Evolutionary conservation across 1,140 invertebrate genomes (phyloP), one percentile per base, ranked within the genome.

Genomic region (Brachionus paranguensis): DNA sequence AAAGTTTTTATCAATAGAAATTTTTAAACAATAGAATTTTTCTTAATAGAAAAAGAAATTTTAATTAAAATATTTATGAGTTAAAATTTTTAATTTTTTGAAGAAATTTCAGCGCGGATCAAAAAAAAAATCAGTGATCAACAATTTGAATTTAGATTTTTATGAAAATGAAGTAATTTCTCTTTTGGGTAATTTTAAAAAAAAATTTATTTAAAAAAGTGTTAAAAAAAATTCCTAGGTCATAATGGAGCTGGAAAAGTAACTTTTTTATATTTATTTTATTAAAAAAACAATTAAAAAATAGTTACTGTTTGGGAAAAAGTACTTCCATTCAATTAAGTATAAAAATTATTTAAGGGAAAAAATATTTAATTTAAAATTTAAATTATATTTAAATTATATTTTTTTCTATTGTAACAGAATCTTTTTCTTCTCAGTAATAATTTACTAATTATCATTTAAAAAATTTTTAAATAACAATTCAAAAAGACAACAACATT

Each of bases 211-310:
- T 37, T 27, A 37, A 6, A 41, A 68, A 33, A 68, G 1, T 37
- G 2, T 17, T 6, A 12, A 3, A 24, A 10, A 33, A n/a, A n/a
- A 45, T 60, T 55, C 17, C 20, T 20, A 64, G 78, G 90, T 33
- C 90, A 91, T 86, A 94, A 94, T 87, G 94, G 94, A 24, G 94
- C 94, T 76, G 94, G 94, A 6, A 89, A 89, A 81, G 88, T 88
- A 50, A 88, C 86, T 53, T 53, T 20, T n/a, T 6, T 79, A 33
- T 29, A 60, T 20, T 0, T 47, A 14, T 14, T 47, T 47, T 14
- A 12, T 47, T 3, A 47, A 47, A 47, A n/a, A 1, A 47, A 12
- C 6, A 37, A 6, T 37, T 37, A 37, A 37, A 29, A 29, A 37
- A 37, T 37, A 7, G 33, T 0, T 37, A 37, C 33, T 37, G 33